A percentile compares a stretch with the other conserved stretches of the same genome.
Conservation (phyloP, 2,113 vertebrate genomes). For the Misgurnus mizolepis region DNA sequence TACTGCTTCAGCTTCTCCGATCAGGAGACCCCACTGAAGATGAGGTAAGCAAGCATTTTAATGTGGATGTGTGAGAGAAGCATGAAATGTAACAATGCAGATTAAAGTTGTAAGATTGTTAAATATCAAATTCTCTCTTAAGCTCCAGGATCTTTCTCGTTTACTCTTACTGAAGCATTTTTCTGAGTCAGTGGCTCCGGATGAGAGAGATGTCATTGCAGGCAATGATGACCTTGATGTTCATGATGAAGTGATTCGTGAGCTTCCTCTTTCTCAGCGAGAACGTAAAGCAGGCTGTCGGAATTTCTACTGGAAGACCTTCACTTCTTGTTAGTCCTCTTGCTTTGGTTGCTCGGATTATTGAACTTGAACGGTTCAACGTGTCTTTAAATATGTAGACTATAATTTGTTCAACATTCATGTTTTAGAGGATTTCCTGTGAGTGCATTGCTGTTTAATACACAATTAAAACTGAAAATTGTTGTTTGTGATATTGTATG, state of each 20-base stretch:
- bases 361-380: neutral
- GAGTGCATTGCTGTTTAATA: neutral
- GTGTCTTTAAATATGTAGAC: neutral
- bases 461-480: too few relatives aligned
- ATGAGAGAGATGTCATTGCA: constrained; percentile 45
- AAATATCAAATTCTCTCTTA: neutral
- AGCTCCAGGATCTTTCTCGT: constrained; percentile 57
- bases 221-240: constrained; percentile 46
- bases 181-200: constrained; percentile 55
- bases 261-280: constrained; percentile 67
- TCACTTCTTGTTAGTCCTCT: constrained; percentile 74
- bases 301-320: constrained; percentile 83
- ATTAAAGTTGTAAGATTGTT: too few relatives aligned
- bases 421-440: neutral
- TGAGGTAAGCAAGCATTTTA: constrained; percentile 60
- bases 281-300: constrained; percentile 77
- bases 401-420: neutral
- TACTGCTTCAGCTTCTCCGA: constrained; percentile 53
- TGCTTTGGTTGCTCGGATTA: too few relatives aligned
- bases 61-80: neutral
- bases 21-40: constrained; percentile 52
- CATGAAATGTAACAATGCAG: too few relatives aligned
- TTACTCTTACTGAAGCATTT: constrained; percentile 64
- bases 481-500: too few relatives aligned
- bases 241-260: constrained; percentile 59